These are phyloP conservation scores for Gallinago solitaria DNA, from an alignment of 2,797 vertebrate genomes.

Conservation along the genomic window DNA sequence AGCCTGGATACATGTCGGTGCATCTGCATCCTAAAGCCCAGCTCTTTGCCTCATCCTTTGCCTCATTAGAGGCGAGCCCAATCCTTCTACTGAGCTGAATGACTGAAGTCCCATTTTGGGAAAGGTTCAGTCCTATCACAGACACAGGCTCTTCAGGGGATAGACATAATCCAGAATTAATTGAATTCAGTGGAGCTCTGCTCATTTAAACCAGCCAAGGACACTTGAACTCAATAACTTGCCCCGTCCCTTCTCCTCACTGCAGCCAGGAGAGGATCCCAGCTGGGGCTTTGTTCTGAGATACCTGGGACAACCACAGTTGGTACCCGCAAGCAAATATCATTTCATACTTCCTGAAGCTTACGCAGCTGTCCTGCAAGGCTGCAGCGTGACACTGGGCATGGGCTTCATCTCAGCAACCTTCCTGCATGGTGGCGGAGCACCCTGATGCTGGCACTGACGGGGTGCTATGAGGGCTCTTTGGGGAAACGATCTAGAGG, in stretches of 20 bases:
- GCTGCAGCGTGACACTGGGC: not conserved
- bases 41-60: not conserved
- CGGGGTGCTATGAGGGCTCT: fast-evolving
- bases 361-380: not conserved
- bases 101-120: not conserved
- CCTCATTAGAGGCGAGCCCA: not conserved
- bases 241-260: fast-evolving
- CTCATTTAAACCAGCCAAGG: not conserved
- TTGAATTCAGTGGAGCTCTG: not conserved
- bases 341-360: not conserved
- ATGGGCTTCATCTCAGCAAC: fast-evolving
- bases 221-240: not conserved
- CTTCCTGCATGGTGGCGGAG: fast-evolving
- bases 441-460: fast-evolving
- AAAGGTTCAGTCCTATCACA: not conserved
- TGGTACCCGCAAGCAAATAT: not conserved
- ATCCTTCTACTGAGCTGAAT: not conserved
- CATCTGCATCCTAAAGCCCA: not conserved
- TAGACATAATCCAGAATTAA: constrained; percentile 10
- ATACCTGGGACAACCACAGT: not conserved
- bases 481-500: fast-evolving
- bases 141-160: not conserved
- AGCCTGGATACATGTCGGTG: fast-evolving
- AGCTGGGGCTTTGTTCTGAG: not conserved
- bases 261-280: not conserved